Percentiles rank a stretch among this genome's conserved stretches.
phyloP scores from a whole-genome alignment of 2,888 invertebrate species.

The Trichacis sp. region DNA sequence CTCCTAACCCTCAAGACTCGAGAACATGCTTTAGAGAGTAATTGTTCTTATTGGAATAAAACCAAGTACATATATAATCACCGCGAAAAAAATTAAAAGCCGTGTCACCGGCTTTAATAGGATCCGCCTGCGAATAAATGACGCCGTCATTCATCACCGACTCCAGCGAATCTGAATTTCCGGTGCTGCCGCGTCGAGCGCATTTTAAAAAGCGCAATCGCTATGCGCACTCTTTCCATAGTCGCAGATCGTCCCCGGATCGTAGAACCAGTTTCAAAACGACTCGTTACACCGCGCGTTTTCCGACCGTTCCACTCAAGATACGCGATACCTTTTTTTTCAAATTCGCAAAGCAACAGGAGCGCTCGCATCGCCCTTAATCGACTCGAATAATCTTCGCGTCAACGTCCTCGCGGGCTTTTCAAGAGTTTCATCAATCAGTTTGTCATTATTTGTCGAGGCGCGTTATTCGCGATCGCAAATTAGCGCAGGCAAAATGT shows the following conservation, averaged over 20 bases:
- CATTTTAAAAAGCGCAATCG: slow-evolving; percentile 26
- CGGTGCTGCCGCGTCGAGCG: slow-evolving; percentile 28
- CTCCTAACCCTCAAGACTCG: too few species aligned
- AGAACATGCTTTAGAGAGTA: too few species aligned
- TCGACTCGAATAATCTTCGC: slow-evolving; percentile 10
- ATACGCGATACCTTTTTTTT: slow-evolving; percentile 20
- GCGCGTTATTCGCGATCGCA: too few species aligned
- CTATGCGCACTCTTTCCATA: slow-evolving; percentile 20
- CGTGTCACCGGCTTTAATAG: slow-evolving; percentile 22
- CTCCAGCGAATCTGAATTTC: slow-evolving; percentile 36
- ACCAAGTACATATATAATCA: too few species aligned
- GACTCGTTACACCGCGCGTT: slow-evolving; percentile 29
- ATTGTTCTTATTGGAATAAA: too few species aligned
- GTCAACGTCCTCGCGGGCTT: too few species aligned
- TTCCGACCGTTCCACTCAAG: slow-evolving; percentile 27
- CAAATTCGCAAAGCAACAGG: slow-evolving; percentile 1
- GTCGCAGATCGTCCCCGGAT: slow-evolving; percentile 26
- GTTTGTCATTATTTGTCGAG: too few species aligned
- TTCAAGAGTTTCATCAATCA: too few species aligned
- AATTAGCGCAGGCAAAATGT: too few species aligned
- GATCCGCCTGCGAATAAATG: slow-evolving; percentile 20
- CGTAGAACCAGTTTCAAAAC: slow-evolving; percentile 35
- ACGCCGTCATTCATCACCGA: slow-evolving; percentile 22
- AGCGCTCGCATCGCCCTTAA: slow-evolving; percentile 17
- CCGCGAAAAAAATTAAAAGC: too few species aligned